Percentiles rank a stretch among this genome's conserved stretches.
Evolutionary conservation across 2,797 vertebrate genomes (phyloP).

Genomic region (Gallinago stenura): DNA sequence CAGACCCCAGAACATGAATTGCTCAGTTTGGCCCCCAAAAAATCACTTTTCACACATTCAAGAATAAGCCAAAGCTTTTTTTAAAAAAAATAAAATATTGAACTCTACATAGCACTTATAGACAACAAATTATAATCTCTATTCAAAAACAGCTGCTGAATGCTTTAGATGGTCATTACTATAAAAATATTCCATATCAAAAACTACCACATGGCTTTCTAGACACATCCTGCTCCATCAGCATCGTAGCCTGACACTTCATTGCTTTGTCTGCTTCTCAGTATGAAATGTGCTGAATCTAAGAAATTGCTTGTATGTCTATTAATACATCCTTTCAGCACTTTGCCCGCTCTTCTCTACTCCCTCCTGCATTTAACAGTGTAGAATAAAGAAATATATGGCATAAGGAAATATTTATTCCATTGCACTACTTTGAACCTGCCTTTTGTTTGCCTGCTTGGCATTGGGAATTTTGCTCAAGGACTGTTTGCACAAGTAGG

Average conservation of each 20-base stretch:
- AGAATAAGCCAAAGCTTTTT: background rate
- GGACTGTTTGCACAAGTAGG: background rate
- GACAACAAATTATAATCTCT: background rate
- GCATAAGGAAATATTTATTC: background rate
- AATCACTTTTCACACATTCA: background rate
- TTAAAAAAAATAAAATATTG: background rate
- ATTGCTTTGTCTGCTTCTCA: background rate
- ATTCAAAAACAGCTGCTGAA: background rate
- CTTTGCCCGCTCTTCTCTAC: accelerated
- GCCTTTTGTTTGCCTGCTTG: background rate
- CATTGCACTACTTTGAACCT: background rate
- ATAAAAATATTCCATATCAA: background rate
- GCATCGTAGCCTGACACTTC: background rate
- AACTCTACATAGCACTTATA: background rate
- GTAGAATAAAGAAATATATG: background rate
- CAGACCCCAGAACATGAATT: background rate
- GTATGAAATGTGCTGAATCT: accelerated
- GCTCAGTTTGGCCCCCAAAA: background rate
- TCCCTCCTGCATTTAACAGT: background rate
- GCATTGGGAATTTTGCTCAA: background rate
- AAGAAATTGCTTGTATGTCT: background rate
- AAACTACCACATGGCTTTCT: background rate
- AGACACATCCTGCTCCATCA: background rate
- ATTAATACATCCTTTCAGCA: background rate
- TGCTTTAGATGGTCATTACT: background rate